phyloP scores from a whole-genome alignment of 2,113 vertebrate genomes.

The Psettodes erumei region DNA sequence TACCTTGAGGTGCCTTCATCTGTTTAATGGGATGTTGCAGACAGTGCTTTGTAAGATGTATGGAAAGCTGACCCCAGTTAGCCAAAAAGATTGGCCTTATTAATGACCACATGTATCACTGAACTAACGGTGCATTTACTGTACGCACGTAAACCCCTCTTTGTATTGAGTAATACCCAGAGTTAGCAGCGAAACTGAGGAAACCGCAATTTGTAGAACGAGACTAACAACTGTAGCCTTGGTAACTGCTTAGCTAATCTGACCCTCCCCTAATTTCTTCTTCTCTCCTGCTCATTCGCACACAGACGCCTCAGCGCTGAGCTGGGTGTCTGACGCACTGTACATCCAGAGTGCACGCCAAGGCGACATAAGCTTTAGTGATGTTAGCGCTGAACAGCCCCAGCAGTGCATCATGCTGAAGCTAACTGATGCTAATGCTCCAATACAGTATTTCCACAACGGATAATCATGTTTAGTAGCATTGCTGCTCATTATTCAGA shows the following conservation, averaged over 20 bases:
- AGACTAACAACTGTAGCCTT: background rate
- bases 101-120: background rate
- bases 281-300: background rate
- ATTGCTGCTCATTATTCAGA: slow-evolving; percentile 22
- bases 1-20: background rate
- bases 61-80: background rate
- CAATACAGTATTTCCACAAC: background rate
- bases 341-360: slow-evolving; percentile 21
- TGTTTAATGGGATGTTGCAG: too few relatives aligned
- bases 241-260: background rate
- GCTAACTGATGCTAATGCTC: slow-evolving; percentile 37
- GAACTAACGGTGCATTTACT: background rate
- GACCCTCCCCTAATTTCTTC: background rate
- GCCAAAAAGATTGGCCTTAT: background rate
- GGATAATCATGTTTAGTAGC: background rate
- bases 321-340: background rate
- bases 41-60: too few relatives aligned
- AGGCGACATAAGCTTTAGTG: slow-evolving; percentile 67
- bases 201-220: too few relatives aligned
- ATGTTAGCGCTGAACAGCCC: slow-evolving; percentile 51
- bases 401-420: slow-evolving; percentile 66
- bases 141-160: too few relatives aligned
- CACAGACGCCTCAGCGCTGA: slow-evolving; percentile 2
- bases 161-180: background rate
- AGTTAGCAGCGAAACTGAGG: too few relatives aligned